A percentile compares a stretch with the other conserved stretches of the same genome.
These are phyloP conservation scores for Phoxinus dragarum DNA, from an alignment of 2,797 vertebrate genomes.

Conservation along the genomic window DNA sequence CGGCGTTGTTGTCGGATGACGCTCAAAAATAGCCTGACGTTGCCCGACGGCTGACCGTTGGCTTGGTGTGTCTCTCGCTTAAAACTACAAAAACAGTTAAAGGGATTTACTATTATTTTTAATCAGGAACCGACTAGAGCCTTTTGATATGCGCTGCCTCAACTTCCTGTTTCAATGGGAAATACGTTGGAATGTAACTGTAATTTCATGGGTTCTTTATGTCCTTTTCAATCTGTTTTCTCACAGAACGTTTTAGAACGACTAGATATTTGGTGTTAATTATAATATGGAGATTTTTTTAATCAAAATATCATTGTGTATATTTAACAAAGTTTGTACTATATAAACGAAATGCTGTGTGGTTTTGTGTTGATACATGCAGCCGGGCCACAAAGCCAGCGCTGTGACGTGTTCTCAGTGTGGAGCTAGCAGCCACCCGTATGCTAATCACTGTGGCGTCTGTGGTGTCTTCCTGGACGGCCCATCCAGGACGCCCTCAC, in stretches of 20 bases:
- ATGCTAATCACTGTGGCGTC: conserved; percentile 80
- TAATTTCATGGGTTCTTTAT: not conserved
- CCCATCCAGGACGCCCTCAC: conserved; percentile 56
- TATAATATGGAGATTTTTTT: not conserved
- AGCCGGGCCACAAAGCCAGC: conserved; percentile 69
- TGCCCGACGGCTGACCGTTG: too few relatives aligned
- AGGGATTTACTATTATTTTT: too few relatives aligned
- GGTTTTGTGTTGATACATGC: not conserved
- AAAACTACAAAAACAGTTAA: too few relatives aligned
- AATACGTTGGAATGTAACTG: not conserved
- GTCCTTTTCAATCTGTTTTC: not conserved
- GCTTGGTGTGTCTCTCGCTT: too few relatives aligned
- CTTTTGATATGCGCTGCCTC: not conserved
- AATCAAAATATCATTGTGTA: not conserved
- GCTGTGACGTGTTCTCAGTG: conserved; percentile 82
- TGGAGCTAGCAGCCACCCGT: conserved; percentile 78
- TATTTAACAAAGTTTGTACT: not conserved
- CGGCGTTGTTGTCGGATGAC: rapidly evolving
- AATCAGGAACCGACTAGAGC: too few relatives aligned
- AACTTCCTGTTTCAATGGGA: not conserved
- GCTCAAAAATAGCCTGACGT: too few relatives aligned
- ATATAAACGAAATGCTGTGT: not conserved
- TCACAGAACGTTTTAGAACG: not conserved
- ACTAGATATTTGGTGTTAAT: not conserved
- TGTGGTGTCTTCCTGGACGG: conserved; percentile 83